Evolutionary conservation across 2,113 vertebrate genomes (phyloP).

Genomic region (Anoplopoma fimbria): DNA sequence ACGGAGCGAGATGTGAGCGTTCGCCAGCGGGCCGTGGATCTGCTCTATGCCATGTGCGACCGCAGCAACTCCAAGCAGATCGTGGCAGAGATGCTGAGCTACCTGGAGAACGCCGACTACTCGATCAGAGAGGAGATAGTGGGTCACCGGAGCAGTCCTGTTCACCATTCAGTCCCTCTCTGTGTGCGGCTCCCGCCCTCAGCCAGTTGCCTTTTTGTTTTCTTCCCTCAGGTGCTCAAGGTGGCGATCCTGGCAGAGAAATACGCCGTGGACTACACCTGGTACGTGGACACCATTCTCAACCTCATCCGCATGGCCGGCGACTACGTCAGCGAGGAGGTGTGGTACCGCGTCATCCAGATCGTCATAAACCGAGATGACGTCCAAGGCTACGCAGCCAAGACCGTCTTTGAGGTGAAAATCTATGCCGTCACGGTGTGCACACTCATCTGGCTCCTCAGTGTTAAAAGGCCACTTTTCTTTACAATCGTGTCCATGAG

Average conservation of each 20-base stretch:
- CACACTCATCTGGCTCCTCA: not conserved
- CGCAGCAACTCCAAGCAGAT: slow-evolving; percentile 93
- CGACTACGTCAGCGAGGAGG: slow-evolving; percentile 92
- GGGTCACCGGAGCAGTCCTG: slow-evolving; percentile 45
- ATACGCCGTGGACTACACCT: slow-evolving; percentile 92
- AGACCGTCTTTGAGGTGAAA: slow-evolving; percentile 91
- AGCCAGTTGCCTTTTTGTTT: not conserved
- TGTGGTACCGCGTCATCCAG: slow-evolving; percentile 93
- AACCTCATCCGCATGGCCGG: slow-evolving; percentile 92
- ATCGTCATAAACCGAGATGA: slow-evolving; percentile 92
- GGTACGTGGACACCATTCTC: slow-evolving; percentile 94
- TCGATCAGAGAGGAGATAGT: slow-evolving; percentile 93
- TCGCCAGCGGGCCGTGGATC: slow-evolving; percentile 89
- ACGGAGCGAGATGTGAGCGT: slow-evolving; percentile 92
- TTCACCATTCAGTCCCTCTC: not conserved
- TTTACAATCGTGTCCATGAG: not conserved
- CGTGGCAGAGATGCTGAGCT: slow-evolving; percentile 91
- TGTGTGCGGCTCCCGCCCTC: not conserved
- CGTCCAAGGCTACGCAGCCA: slow-evolving; percentile 91
- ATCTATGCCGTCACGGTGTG: not conserved
- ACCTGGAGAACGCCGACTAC: slow-evolving; percentile 90
- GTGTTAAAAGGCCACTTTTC: not conserved
- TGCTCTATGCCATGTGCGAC: slow-evolving; percentile 93
- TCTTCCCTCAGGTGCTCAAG: slow-evolving; percentile 88
- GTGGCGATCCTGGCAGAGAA: slow-evolving; percentile 92